Percentiles rank a stretch among this genome's conserved stretches.
Evolutionary conservation across 2,113 vertebrate species (phyloP).

Genomic region (Connochaetes taurinus): DNA sequence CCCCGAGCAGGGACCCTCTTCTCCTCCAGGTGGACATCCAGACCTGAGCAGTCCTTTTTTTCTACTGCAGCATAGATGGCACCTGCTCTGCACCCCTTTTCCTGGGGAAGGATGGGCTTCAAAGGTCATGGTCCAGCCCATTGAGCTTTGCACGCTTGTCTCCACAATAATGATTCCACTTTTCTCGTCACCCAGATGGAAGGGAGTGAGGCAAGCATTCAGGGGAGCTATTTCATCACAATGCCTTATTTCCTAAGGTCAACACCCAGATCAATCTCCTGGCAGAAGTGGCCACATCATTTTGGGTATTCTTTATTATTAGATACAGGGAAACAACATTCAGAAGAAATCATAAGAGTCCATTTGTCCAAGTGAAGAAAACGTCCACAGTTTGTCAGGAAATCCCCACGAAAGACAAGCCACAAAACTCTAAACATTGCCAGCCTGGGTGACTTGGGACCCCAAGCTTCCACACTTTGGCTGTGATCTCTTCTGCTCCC

Average conservation of each 20-base stretch:
- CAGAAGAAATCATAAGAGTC: background rate
- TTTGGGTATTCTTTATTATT: background rate
- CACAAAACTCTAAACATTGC: background rate
- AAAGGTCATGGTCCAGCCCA: too few relatives aligned
- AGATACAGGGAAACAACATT: background rate
- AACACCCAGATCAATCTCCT: background rate
- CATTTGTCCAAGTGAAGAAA: background rate
- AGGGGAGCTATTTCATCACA: background rate
- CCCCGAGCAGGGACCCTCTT: accelerated
- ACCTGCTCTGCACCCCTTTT: background rate
- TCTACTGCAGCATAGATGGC: background rate
- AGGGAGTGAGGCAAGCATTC: background rate
- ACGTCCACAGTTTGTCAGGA: background rate
- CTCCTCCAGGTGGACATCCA: background rate
- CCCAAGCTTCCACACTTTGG: accelerated
- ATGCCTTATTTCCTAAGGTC: background rate
- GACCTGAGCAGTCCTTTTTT: background rate
- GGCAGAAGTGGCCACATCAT: background rate
- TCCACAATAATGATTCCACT: background rate
- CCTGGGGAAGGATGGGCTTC: background rate
- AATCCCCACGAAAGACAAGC: background rate
- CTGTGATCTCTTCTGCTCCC: background rate
- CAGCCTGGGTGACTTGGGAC: accelerated
- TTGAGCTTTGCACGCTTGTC: background rate
- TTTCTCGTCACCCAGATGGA: background rate